Conservation (phyloP, 2,888 invertebrate genomes). For the Lasiommata megera region DNA sequence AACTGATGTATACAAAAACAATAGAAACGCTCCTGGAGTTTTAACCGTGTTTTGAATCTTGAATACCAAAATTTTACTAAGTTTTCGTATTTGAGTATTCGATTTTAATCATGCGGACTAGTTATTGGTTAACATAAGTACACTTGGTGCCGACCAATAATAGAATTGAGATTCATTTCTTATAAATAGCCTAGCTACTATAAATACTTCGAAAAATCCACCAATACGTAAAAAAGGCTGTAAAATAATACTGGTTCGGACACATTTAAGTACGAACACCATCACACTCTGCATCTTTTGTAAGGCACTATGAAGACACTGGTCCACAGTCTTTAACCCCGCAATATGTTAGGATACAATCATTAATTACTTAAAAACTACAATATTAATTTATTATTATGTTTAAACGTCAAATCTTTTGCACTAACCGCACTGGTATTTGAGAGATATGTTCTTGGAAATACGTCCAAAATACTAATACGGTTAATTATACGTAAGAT, state of each 20-base stretch:
- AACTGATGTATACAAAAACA: too few species aligned
- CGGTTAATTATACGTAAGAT: constrained; percentile 46
- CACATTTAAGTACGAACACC: constrained; percentile 54
- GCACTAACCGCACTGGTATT: constrained; percentile 19
- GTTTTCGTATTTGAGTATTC: constrained; percentile 30
- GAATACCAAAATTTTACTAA: constrained; percentile 5
- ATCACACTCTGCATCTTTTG: constrained; percentile 36
- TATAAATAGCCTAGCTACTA: constrained; percentile 22
- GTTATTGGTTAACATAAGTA: constrained; percentile 51
- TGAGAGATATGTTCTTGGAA: constrained; percentile 33
- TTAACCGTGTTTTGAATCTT: too few species aligned
- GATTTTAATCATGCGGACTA: constrained; percentile 35
- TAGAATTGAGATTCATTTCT: constrained; percentile 25
- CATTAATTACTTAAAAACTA: constrained; percentile 60
- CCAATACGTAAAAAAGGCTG: constrained; percentile 23
- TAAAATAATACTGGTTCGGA: constrained; percentile 56
- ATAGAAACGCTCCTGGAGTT: too few species aligned
- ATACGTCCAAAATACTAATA: constrained; percentile 49
- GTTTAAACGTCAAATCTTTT: constrained; percentile 47
- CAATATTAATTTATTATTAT: constrained; percentile 71
- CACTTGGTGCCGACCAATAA: constrained; percentile 31
- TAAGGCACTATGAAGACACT: constrained; percentile 63
- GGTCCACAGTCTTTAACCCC: constrained; percentile 51
- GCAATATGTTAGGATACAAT: constrained; percentile 62
- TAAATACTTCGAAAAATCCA: constrained; percentile 15